Base-by-base conservation (phyloP, 1,140 invertebrate species). In the Trichonephila clavata region DNA sequence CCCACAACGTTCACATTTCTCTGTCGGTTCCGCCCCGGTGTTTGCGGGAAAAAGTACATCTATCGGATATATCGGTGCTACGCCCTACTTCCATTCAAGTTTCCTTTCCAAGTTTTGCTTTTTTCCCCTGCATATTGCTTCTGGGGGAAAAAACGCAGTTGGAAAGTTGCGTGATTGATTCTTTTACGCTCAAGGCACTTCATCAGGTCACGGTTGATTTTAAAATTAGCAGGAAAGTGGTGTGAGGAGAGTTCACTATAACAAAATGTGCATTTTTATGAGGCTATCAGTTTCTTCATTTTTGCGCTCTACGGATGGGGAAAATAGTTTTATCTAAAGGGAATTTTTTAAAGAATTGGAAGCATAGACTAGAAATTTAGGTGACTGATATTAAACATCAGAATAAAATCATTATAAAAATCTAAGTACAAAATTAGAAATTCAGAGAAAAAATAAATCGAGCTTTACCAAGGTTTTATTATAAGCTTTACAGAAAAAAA, bases 151-250 rank as follows among this genome's bases (percentile, higher is more conserved):
- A 27, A 71, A 71, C 16, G 27, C 27, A 68, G 88, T 80, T 60
- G n/a, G 88, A 60, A 90, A 90, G 68, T 90, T 90, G 88, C 71
- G 88, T 90, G 88, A 90, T 90, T 77, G 65, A 90, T 90, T 90
- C 88, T 81, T 81, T 60, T 81, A 57, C 57, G 84, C 84, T 63
- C 60, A 20, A 18, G 84, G 84, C 84, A 63, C 32, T 86, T 86
- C 84, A 86, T 86, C 84, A 63, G 84, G 32, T 57, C 84, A 32
- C 18, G 84, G 84, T 86, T 24, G 84, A 39, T 32, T 86, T 86
- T 71, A 71, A 71, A 71, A 71, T 71, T 71, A 71, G 27, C 14
- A 16, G 27, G 14, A 71, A 71, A 71, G 68, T 71, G 68, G 68
- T 18, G 68, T 32, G 24, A 32, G 57, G 16, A 21, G 24, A 21